These are phyloP conservation scores for Melieria omissa DNA, from an alignment of 2,888 invertebrate genomes.

Conservation along the genomic window DNA sequence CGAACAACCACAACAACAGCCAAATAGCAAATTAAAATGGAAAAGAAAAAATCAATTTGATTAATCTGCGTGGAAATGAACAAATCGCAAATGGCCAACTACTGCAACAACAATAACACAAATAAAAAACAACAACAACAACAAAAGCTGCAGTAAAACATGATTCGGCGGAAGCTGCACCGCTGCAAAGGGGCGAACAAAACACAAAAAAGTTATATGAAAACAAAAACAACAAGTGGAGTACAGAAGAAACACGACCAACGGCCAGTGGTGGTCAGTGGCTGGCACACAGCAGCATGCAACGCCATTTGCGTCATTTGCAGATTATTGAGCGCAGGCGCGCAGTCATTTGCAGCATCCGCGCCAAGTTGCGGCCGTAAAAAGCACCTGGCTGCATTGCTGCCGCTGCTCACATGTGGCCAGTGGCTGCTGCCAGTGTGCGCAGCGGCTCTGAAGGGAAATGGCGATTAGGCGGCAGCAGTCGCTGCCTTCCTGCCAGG, in stretches of 20 bases:
- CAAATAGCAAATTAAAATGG: background rate
- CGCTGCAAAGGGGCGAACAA: background rate
- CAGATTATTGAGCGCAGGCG: background rate
- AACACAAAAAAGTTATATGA: constrained; percentile 11
- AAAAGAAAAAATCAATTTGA: constrained; percentile 12
- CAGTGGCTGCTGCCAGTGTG: constrained; percentile 18
- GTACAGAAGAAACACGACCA: no score
- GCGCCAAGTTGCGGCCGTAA: background rate
- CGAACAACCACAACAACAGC: no score
- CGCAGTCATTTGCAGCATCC: background rate
- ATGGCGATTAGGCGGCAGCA: no score
- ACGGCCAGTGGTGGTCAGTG: no score
- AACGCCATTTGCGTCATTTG: background rate
- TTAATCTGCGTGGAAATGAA: constrained; percentile 14
- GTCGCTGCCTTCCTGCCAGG: no score
- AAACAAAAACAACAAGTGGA: constrained; percentile 11
- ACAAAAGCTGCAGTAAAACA: background rate
- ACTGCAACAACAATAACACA: background rate
- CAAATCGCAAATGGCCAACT: background rate
- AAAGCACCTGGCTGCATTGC: background rate
- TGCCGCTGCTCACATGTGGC: background rate
- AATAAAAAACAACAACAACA: constrained; percentile 11
- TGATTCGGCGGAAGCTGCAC: background rate
- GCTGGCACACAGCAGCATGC: background rate
- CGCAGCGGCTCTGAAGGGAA: constrained; percentile 3